These are phyloP conservation scores for Leucoraja ocellata DNA, from an alignment of 2,797 vertebrate species.

Conservation along the genomic window DNA sequence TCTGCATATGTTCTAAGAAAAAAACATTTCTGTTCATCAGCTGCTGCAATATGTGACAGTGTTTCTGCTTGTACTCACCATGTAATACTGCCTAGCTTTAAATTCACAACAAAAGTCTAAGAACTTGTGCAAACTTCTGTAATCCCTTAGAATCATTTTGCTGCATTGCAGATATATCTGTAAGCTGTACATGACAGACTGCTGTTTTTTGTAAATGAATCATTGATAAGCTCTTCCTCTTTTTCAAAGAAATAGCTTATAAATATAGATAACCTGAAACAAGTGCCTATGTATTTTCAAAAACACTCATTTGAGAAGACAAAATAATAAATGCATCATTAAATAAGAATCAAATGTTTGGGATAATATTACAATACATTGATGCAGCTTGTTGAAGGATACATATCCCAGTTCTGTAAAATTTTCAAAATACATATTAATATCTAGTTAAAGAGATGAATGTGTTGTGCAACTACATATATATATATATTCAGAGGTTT, in stretches of 20 bases:
- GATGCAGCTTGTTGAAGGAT: background rate
- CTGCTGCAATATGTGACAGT: background rate
- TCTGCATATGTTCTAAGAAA: background rate
- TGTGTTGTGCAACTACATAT: background rate
- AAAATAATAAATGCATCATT: background rate
- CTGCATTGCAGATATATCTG: slow-evolving; percentile 34
- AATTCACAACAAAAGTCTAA: background rate
- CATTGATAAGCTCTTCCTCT: background rate
- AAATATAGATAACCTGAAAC: background rate
- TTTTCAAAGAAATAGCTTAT: background rate
- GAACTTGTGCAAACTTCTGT: background rate
- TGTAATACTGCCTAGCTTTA: background rate
- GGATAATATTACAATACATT: background rate
- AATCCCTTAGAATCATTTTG: slow-evolving; percentile 13
- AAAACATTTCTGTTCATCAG: background rate
- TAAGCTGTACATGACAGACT: background rate
- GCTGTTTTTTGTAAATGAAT: slow-evolving; percentile 9
- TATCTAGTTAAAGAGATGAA: background rate
- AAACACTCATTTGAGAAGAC: background rate
- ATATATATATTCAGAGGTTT: background rate
- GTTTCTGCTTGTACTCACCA: background rate
- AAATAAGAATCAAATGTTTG: slow-evolving; percentile 10
- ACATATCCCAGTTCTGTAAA: background rate
- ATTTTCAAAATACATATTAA: background rate
- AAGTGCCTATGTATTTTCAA: background rate